Evolutionary conservation across 2,797 vertebrate genomes (phyloP).

Genomic region (Zenarchopterus dispar): DNA sequence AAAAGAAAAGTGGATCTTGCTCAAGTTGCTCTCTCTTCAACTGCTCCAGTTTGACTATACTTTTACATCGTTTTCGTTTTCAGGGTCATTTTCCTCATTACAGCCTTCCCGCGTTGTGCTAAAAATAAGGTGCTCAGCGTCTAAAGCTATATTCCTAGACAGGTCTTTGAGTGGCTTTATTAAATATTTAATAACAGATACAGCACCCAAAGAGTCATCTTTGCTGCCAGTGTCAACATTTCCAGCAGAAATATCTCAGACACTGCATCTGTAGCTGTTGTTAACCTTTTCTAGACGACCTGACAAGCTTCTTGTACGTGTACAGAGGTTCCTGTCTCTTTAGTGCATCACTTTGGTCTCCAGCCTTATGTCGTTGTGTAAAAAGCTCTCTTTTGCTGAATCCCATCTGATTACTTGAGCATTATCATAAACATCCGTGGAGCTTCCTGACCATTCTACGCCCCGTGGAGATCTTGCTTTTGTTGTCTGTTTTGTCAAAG

Average conservation of each 20-base stretch:
- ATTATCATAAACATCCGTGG: slow-evolving; percentile 85
- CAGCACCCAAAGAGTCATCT: slow-evolving; percentile 50
- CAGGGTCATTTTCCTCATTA: slow-evolving; percentile 86
- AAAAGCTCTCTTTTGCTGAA: slow-evolving; percentile 85
- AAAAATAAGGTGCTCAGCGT: slow-evolving; percentile 85
- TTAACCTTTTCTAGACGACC: slow-evolving; percentile 85
- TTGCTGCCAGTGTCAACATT: slow-evolving; percentile 66
- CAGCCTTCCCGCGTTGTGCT: slow-evolving; percentile 79
- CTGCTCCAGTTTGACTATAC: slow-evolving; percentile 87
- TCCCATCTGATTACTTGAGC: slow-evolving; percentile 84
- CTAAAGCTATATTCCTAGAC: slow-evolving; percentile 77
- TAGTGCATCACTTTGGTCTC: slow-evolving; percentile 74
- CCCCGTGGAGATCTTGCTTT: slow-evolving; percentile 77
- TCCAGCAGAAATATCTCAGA: slow-evolving; percentile 67
- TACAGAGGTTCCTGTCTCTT: slow-evolving; percentile 87
- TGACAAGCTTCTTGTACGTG: slow-evolving; percentile 84
- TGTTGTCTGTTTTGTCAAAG: slow-evolving; percentile 83
- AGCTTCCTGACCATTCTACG: slow-evolving; percentile 83
- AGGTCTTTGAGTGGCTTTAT: slow-evolving; percentile 81
- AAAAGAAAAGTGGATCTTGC: slow-evolving; percentile 88
- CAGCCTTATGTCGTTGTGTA: slow-evolving; percentile 75
- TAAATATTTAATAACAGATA: slow-evolving; percentile 84
- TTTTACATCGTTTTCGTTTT: slow-evolving; percentile 82
- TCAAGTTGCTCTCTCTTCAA: slow-evolving; percentile 85
- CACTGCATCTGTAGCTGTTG: slow-evolving; percentile 71